Evolutionary conservation across 2,888 invertebrate genomes (phyloP).

Genomic region (Cyclophora albipunctata): DNA sequence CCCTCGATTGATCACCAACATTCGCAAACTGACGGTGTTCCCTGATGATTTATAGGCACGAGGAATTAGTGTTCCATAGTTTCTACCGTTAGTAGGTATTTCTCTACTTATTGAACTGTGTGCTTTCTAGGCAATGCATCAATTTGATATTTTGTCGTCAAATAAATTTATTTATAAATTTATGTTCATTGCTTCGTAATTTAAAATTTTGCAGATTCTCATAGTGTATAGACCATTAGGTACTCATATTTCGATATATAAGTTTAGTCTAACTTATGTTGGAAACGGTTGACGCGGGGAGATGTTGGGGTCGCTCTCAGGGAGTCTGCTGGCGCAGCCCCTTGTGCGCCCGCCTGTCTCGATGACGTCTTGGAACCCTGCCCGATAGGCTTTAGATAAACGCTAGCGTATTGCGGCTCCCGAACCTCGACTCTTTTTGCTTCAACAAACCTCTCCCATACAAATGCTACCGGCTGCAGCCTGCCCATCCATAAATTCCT

Average conservation of each 20-base stretch:
- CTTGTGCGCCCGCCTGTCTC: conserved; percentile 32
- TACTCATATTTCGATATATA: too few relatives aligned
- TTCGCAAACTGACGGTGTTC: conserved; percentile 23
- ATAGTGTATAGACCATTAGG: too few relatives aligned
- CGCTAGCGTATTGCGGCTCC: conserved; percentile 45
- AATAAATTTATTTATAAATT: too few relatives aligned
- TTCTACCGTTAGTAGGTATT: conserved; percentile 13
- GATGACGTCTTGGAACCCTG: conserved; percentile 59
- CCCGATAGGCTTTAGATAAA: conserved; percentile 58
- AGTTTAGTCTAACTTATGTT: too few relatives aligned
- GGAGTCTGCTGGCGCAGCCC: conserved; percentile 36
- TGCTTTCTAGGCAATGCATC: too few relatives aligned
- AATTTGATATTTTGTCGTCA: too few relatives aligned
- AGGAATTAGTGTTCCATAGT: conserved; percentile 10
- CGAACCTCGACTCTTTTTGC: conserved; percentile 19
- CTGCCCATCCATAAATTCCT: conserved; percentile 12
- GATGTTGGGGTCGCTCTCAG: conserved; percentile 8
- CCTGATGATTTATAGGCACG: conserved; percentile 25
- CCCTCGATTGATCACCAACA: conserved; percentile 21
- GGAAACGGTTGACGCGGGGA: too few relatives aligned
- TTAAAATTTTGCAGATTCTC: too few relatives aligned
- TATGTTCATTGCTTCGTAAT: too few relatives aligned
- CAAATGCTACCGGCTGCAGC: conserved; percentile 1
- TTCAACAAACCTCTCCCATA: conserved; percentile 1
- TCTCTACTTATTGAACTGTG: too few relatives aligned